Conservation (phyloP, 2,113 vertebrate species). For the Ancistrus triradiatus region DNA sequence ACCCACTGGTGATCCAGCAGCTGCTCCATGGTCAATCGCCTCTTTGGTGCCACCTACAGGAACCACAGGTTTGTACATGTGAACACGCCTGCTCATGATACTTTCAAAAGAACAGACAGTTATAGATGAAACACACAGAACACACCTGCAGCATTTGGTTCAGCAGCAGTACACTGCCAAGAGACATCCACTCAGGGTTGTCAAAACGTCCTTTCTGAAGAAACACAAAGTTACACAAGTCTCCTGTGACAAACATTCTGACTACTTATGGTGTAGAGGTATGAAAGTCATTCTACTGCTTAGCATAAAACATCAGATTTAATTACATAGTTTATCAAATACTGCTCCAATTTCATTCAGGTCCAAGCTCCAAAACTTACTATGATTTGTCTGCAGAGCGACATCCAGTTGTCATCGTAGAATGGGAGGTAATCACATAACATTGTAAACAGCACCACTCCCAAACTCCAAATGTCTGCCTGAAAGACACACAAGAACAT, state of each 20-base stretch:
- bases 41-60: constrained; percentile 92
- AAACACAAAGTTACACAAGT: constrained; percentile 5
- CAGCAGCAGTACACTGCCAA: constrained; percentile 77
- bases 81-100: too few relatives aligned
- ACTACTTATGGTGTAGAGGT: too few relatives aligned
- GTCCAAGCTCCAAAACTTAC: too few relatives aligned
- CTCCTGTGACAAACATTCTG: too few relatives aligned
- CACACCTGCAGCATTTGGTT: constrained; percentile 95
- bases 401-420: constrained; percentile 88
- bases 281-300: too few relatives aligned
- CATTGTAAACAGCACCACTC: constrained; percentile 89
- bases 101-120: too few relatives aligned
- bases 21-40: constrained; percentile 77
- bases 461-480: constrained; percentile 99
- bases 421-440: constrained; percentile 94
- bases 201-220: constrained; percentile 83
- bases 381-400: constrained; percentile 87
- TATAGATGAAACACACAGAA: too few relatives aligned
- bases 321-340: too few relatives aligned
- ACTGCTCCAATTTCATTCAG: too few relatives aligned
- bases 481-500: constrained; percentile 45
- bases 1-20: constrained; percentile 88
- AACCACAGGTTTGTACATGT: too few relatives aligned
- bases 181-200: constrained; percentile 84
- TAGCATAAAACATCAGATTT: too few relatives aligned